Conservation (phyloP, 2,888 invertebrate genomes). For the Nomada hirtipes region DNA sequence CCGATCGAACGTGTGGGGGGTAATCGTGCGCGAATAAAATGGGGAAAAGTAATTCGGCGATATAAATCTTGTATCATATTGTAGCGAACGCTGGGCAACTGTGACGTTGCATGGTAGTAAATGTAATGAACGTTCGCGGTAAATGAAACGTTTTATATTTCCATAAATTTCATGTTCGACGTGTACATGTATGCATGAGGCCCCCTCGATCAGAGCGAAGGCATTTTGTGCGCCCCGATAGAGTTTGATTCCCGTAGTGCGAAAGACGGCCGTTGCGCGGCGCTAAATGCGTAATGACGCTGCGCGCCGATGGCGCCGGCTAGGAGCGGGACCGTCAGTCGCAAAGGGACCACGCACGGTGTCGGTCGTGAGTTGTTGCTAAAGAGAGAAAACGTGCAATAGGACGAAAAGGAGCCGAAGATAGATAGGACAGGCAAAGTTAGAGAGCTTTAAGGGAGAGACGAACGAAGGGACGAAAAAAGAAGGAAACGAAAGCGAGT, state of each 20-base stretch:
- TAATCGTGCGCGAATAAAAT: conserved; percentile 6
- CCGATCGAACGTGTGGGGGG: background rate
- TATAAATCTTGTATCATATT: conserved; percentile 36
- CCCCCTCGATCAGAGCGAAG: conserved; percentile 7
- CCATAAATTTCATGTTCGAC: conserved; percentile 44
- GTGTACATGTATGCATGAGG: background rate
- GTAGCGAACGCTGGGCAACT: background rate
- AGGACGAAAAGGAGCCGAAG: conserved; percentile 36
- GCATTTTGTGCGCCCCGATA: conserved; percentile 52
- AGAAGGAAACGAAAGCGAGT: conserved; percentile 10
- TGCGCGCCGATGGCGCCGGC: conserved; percentile 68
- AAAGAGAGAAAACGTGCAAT: conserved; percentile 53
- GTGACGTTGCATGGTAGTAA: conserved; percentile 5
- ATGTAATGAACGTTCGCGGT: conserved; percentile 43
- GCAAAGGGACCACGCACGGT: conserved; percentile 77
- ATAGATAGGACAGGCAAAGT: conserved; percentile 20
- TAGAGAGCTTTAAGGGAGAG: background rate
- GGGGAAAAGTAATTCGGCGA: conserved; percentile 18
- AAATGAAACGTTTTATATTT: conserved; percentile 52
- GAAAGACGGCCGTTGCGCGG: conserved; percentile 41
- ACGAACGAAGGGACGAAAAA: background rate
- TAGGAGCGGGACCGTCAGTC: conserved; percentile 74
- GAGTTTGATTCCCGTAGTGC: conserved; percentile 50
- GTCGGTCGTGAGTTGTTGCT: conserved; percentile 62
- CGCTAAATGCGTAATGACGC: conserved; percentile 60